Evolutionary conservation across 1,140 invertebrate genomes (phyloP), one percentile per base, ranked within the genome.

Genomic region (Dreissena polymorpha): DNA sequence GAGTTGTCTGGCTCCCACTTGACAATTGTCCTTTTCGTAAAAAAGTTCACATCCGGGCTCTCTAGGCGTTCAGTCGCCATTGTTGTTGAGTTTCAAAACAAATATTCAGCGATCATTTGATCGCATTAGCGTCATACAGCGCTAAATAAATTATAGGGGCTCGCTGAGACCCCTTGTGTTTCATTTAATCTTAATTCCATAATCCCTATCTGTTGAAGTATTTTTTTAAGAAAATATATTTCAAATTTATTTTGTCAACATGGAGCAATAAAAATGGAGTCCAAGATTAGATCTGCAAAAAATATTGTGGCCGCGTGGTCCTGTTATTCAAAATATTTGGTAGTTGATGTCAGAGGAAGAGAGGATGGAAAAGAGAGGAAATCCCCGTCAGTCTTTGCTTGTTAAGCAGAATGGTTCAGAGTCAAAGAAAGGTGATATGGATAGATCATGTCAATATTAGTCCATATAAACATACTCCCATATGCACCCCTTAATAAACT

Each of bases 321-420:
- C 57, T 10, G 21, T n/a, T 18, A n/a, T 10, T n/a, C 16, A n/a
- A n/a, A 23, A n/a, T 60, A n/a, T 60, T 18, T 60, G 21, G 57
- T 60, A n/a, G 57, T 60, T 60, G 21, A 60, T 60, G 57, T 60
- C 57, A 60, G 57, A 60, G 57, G 57, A 60, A 60, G 57, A 60
- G 16, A 60, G 12, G 57, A 60, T 60, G 57, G 57, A 60, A 60
- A 60, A 60, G 57, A 60, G 21, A 60, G 57, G 57, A 23, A 60
- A 60, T 23, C 21, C 57, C 21, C 57, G 57, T 60, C 57, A 60
- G 21, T 60, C 57, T 18, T 6, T 6, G 2, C 21, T 23, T 60
- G 57, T 23, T 2, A 60, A 23, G 57, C 21, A n/a, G 57, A 60
- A 60, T 23, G 21, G 16, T 18, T 23, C 57, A 6, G 57, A 60